Percentiles rank a stretch among this genome's conserved stretches.
phyloP scores from a whole-genome alignment of 1,140 invertebrate genomes.

The Brachionus paranguensis region DNA sequence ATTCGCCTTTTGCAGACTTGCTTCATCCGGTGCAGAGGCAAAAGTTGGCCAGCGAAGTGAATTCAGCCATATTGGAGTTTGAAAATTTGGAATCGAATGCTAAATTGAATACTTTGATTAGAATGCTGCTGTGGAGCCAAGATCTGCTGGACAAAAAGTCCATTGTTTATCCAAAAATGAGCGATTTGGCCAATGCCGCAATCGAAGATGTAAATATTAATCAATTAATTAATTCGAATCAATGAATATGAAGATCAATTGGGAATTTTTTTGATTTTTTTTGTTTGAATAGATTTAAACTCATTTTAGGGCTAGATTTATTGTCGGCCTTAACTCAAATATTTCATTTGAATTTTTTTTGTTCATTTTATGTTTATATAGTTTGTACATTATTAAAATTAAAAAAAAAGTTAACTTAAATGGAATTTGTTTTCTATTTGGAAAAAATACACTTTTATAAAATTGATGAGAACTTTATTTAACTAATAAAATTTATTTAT shows the following conservation, averaged over 20 bases:
- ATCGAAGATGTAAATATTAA: constrained; percentile 54
- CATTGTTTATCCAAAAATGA: constrained; percentile 83
- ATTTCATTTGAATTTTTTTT: not conserved
- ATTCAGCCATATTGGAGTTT: constrained; percentile 85
- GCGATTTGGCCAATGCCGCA: constrained; percentile 71
- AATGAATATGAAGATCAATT: constrained; percentile 6
- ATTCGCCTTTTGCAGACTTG: constrained; percentile 87
- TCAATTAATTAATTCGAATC: constrained; percentile 36
- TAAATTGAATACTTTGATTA: constrained; percentile 79
- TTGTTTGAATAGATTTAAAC: not conserved
- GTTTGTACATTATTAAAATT: not conserved
- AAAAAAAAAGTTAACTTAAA: not conserved
- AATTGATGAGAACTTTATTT: not conserved
- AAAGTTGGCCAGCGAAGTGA: constrained; percentile 90
- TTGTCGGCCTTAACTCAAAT: not conserved
- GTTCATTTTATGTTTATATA: constrained; percentile 16
- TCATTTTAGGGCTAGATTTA: not conserved
- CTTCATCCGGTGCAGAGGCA: constrained; percentile 79
- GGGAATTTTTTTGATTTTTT: not conserved
- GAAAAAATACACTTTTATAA: not conserved
- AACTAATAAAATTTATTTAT: constrained; percentile 22
- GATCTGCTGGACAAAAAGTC: constrained; percentile 88
- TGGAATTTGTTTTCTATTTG: not conserved
- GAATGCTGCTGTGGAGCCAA: constrained; percentile 89
- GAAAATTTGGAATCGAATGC: constrained; percentile 79